Base-by-base conservation (phyloP, 2,888 invertebrate species). In the Lydus trimaculatus region DNA sequence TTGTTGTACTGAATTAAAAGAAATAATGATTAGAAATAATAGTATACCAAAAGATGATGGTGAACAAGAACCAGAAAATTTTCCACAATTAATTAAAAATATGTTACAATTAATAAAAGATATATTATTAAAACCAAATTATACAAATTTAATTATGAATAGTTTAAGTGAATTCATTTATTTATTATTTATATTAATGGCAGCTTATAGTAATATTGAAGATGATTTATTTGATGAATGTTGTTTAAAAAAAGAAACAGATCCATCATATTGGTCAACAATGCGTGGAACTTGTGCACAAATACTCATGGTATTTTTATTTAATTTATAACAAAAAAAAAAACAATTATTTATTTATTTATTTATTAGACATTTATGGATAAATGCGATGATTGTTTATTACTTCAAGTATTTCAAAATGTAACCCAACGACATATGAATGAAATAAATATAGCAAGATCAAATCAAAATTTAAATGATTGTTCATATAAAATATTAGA, bases 111-210 rank as follows among this genome's bases (percentile, higher is more conserved):
- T 77, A 20, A 72, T 78, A 7, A 74, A 71, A n/a, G 70, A 65
- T n/a, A 63, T 78, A 58, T 66, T 75, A 63, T 70, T 72, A 25
- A 48, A 58, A 6, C 72, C 70, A 25, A 66, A 68, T n/a, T 78
- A 74, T 62, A 72, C 72, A 25, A 69, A 75, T 39, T 61, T 77
- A 7, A 60, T 79, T 17, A 63, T 74, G 11, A 74, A 76, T 43
- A 76, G 76, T 58, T 52, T 78, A 11, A 72, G 74, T 52, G 76
- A 78, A 43, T 66, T 79, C 11, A 60, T 78, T 63, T 77, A 77
- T 66, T 75, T 75, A 39, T 56, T 78, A 8, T 72, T 75, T 52
- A 67, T 74, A 23, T 70, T 78, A 25, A 78, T 79, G 77, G 72
- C 73, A 52, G 69, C 72, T 33, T 70, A 75, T 36, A 60, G 67